A percentile compares a stretch with the other conserved stretches of the same genome.
Evolutionary conservation across 2,113 vertebrate species (phyloP).

Genomic region (Hydrolagus affinis): DNA sequence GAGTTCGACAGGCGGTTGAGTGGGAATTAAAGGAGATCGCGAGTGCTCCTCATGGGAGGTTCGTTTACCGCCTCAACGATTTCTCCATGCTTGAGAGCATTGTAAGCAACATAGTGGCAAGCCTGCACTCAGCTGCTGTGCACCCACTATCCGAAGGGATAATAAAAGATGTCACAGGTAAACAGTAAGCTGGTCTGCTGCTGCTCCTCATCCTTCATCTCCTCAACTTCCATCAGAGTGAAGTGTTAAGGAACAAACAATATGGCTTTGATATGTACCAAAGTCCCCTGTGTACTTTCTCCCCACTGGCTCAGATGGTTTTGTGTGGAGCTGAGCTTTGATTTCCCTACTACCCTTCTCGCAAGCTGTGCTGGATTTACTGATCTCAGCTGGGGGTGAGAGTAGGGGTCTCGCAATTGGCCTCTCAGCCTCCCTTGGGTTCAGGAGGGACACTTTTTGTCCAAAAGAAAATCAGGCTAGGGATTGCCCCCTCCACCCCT

Average conservation of each 20-base stretch:
- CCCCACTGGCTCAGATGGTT: conserved; percentile 6
- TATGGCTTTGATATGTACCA: too few species aligned
- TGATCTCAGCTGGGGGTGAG: neutral
- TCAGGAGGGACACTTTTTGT: neutral
- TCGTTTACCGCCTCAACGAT: conserved; percentile 76
- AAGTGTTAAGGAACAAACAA: too few species aligned
- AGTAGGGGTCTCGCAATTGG: neutral
- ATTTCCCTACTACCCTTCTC: too few species aligned
- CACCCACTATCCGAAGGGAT: conserved; percentile 53
- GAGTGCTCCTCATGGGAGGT: conserved; percentile 55
- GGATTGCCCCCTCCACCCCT: neutral
- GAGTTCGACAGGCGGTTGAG: conserved; percentile 69
- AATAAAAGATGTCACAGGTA: conserved; percentile 77
- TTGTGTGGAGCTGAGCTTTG: neutral
- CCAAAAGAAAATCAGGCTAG: neutral
- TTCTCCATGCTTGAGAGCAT: conserved; percentile 62
- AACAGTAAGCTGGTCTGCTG: conserved; percentile 44
- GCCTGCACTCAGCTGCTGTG: conserved; percentile 58
- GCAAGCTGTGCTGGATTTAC: conserved; percentile 14
- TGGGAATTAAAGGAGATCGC: conserved; percentile 68
- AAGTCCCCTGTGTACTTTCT: neutral
- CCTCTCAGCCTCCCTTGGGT: neutral
- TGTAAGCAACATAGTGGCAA: conserved; percentile 68
- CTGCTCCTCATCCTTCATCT: conserved; percentile 36
- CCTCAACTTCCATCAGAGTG: neutral